phyloP scores from a whole-genome alignment of 2,888 invertebrate genomes.

The Ennomos erosarius region DNA sequence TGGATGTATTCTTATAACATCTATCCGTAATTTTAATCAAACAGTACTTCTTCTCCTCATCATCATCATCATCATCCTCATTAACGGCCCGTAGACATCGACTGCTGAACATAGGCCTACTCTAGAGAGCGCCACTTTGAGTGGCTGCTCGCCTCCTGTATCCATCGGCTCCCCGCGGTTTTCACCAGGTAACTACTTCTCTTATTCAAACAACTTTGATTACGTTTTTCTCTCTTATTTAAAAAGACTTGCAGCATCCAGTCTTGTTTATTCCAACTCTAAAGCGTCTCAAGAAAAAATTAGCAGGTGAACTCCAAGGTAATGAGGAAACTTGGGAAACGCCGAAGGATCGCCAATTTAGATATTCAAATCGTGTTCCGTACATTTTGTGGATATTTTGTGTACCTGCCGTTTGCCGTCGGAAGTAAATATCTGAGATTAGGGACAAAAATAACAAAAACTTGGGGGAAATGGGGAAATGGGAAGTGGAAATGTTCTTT shows the following conservation, averaged over 20 bases:
- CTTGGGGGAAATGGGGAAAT: background rate
- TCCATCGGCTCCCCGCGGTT: too few relatives aligned
- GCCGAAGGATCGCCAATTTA: conserved; percentile 78
- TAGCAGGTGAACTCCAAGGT: conserved; percentile 72
- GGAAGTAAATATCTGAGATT: conserved; percentile 35
- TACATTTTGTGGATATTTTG: conserved; percentile 64
- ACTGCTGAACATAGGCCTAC: too few relatives aligned
- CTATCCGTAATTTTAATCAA: too few relatives aligned
- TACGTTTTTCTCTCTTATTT: background rate
- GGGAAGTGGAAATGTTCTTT: background rate
- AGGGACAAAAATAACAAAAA: conserved; percentile 15
- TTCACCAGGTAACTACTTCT: too few relatives aligned
- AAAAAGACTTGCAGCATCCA: conserved; percentile 4
- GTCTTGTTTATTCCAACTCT: conserved; percentile 30
- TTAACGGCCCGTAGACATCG: too few relatives aligned
- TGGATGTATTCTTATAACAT: too few relatives aligned
- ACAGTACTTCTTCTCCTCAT: too few relatives aligned
- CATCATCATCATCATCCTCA: too few relatives aligned
- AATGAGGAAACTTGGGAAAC: conserved; percentile 77
- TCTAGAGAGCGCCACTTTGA: too few relatives aligned
- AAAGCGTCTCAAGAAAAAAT: conserved; percentile 55
- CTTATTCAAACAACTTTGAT: background rate
- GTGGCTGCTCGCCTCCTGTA: too few relatives aligned
- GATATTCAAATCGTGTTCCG: conserved; percentile 81
- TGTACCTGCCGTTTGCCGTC: conserved; percentile 37